These are phyloP conservation scores for Fregata magnificens DNA, from an alignment of 2,113 vertebrate species.

Conservation along the genomic window DNA sequence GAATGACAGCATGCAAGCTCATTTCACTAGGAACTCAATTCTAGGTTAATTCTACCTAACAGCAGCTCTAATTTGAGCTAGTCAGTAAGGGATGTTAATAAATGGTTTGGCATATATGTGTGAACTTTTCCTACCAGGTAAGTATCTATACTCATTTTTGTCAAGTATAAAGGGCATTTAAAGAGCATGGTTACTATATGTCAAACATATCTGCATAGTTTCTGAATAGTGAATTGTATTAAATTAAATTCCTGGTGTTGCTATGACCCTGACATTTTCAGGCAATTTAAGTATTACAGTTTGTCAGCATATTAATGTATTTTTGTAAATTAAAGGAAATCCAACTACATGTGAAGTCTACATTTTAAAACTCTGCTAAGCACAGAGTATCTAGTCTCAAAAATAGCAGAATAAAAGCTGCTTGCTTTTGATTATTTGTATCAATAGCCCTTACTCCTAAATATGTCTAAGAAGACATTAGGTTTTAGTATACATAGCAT, in stretches of 20 bases:
- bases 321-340: background rate
- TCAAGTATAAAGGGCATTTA: constrained; percentile 45
- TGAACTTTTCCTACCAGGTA: constrained; percentile 47
- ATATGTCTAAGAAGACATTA: background rate
- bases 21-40: background rate
- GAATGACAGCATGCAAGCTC: background rate
- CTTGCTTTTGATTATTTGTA: background rate
- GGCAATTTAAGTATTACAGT: background rate
- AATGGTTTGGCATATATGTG: background rate
- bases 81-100: constrained; percentile 9
- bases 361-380: background rate
- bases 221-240: constrained; percentile 26
- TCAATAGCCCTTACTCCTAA: background rate
- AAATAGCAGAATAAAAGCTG: background rate
- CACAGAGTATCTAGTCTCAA: background rate
- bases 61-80: background rate
- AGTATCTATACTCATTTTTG: constrained; percentile 42
- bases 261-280: constrained; percentile 52
- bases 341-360: background rate
- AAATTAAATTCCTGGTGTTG: constrained; percentile 13
- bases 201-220: constrained; percentile 33
- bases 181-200: constrained; percentile 43
- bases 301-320: background rate
- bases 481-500: background rate
- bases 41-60: background rate